Evolutionary conservation across 2,113 vertebrate genomes (phyloP), one percentile per base, ranked within the genome.

Genomic region (Pseudolaguvia tuberculata): DNA sequence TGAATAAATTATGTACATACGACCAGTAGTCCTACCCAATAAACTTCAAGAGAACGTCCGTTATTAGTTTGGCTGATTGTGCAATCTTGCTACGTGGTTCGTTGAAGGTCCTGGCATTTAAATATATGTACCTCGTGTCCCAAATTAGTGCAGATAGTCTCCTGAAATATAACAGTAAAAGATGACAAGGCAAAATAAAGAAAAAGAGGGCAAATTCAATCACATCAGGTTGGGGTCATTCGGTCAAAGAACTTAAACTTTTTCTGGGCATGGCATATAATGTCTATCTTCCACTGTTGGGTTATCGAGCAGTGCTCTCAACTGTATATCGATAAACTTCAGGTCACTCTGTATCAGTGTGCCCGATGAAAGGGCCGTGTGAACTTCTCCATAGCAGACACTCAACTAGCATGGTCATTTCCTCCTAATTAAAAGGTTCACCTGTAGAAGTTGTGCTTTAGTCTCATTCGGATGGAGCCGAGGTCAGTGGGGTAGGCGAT

Each of bases 401-500:
- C 15, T 18, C 11, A 31, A 31, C 1, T 57, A 6, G 1, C 15
- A 59, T 20, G 17, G 0, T 31, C 29, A 61, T 35, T 31, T 17
- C 18, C 57, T 35, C 3, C 29, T 17, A 21, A 21, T 14, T 48
- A 45, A n/a, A n/a, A 21, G 51, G 13, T 20, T 84, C 90, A 97
- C 97, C 97, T 96, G 91, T 99, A 98, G 87, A 98, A 99, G 15
- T 92, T 86, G 88, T 96, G 93, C 7, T 86, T 78, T 20, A 98
- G 93, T 20, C 97, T 89, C 81, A 93, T 91, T 67, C 91, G 90
- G 85, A 98, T 96, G 61, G 97, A 98, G 83, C 89, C 92, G 63
- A 99, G 90, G 82, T 99, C 96, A 0, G 96, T 98, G 47, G 96
- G 95, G 79, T 98, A 98, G 9, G 97, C 94, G 13, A 99, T 87